These are phyloP conservation scores for Sphaeramia orbicularis DNA, from an alignment of 2,797 vertebrate genomes.

Conservation along the genomic window DNA sequence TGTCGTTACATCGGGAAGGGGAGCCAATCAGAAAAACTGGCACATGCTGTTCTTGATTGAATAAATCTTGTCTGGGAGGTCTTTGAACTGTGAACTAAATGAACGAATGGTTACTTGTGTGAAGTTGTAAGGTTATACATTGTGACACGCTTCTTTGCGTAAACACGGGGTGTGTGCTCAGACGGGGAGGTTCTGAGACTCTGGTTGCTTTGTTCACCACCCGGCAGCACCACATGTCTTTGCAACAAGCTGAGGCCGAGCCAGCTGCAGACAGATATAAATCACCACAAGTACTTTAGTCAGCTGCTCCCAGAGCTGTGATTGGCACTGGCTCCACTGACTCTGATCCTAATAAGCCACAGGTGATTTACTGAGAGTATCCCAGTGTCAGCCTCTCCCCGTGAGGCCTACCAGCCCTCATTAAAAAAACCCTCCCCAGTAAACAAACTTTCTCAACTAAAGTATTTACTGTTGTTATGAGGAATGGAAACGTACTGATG, in stretches of 20 bases:
- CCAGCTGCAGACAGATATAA: conserved; percentile 35
- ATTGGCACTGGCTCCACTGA: conserved; percentile 32
- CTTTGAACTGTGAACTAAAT: not conserved
- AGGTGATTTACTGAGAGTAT: conserved; percentile 45
- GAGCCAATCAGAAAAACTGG: not conserved
- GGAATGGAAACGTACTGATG: not conserved
- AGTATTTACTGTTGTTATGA: conserved; percentile 12
- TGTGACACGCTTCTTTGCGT: not conserved
- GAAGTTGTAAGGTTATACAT: not conserved
- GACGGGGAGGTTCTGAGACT: not conserved
- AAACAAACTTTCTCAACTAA: conserved; percentile 29
- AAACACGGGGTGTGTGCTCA: not conserved
- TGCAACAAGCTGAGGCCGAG: conserved; percentile 9
- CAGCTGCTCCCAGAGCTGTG: conserved; percentile 28
- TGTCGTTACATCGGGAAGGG: too few relatives aligned
- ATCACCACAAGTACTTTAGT: conserved; percentile 34
- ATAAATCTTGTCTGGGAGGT: not conserved
- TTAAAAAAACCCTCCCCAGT: conserved; percentile 25
- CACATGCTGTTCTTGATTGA: conserved; percentile 6
- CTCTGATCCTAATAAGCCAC: conserved; percentile 17
- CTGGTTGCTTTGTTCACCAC: conserved; percentile 13
- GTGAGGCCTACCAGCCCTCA: conserved; percentile 20
- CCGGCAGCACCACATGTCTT: conserved; percentile 12
- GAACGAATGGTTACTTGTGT: not conserved
- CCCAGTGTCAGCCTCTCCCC: conserved; percentile 32